phyloP scores from a whole-genome alignment of 2,113 vertebrate genomes.

The Oreotragus oreotragus region DNA sequence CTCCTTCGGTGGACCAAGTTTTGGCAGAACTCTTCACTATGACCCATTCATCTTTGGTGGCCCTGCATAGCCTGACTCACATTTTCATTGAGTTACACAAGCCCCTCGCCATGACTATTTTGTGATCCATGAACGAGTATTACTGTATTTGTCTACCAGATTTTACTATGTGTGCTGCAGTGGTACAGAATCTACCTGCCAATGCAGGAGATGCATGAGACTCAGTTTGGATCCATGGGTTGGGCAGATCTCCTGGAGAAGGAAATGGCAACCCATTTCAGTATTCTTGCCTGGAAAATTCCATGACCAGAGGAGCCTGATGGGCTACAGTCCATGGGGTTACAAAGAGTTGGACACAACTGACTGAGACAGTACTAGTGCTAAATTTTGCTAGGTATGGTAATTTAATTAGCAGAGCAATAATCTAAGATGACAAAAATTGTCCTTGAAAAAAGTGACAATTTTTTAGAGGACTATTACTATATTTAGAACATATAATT shows the following conservation, averaged over 20 bases:
- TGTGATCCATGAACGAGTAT: neutral
- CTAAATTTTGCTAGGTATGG: neutral
- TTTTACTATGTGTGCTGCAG: neutral
- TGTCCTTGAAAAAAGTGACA: neutral
- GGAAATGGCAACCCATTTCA: too few relatives aligned
- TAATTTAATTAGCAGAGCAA: neutral
- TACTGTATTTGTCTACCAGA: neutral
- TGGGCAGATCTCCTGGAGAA: too few relatives aligned
- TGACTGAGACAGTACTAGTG: neutral
- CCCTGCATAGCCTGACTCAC: neutral
- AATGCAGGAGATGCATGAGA: neutral
- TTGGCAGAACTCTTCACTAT: too few relatives aligned
- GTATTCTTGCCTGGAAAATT: too few relatives aligned
- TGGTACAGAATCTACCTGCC: neutral
- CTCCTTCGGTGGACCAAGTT: too few relatives aligned
- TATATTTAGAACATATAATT: neutral
- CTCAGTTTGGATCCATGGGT: neutral
- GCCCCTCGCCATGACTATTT: neutral
- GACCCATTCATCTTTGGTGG: neutral
- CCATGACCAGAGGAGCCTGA: too few relatives aligned
- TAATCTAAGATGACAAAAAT: neutral
- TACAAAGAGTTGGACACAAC: too few relatives aligned
- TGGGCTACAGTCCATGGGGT: too few relatives aligned
- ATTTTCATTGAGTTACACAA: neutral
- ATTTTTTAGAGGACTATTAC: neutral